Evolutionary conservation across 2,888 invertebrate genomes (phyloP), one percentile per base, ranked within the genome.

Genomic region (Drosophila recens): DNA sequence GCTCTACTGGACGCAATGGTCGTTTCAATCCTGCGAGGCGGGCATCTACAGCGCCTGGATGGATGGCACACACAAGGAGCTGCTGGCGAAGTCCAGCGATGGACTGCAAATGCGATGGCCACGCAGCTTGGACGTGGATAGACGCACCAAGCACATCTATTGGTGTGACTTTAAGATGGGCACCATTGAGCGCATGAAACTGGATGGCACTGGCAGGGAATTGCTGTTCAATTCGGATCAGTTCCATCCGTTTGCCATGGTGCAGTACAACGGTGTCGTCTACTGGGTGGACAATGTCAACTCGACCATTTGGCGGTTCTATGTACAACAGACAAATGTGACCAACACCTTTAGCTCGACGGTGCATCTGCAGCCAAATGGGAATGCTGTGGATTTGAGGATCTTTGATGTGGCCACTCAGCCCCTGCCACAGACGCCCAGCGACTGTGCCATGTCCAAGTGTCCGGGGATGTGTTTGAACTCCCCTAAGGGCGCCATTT

Each of bases 1-100:
- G 34, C 95, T 97, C 94, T 97, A 95, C 93, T 97, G 96, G 96
- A 93, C 95, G 1, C 95, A 95, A 90, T 97, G 96, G 96, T 72
- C 79, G 2, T 86, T 85, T 13, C 81, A 78, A 11, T 91, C 91
- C 15, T 87, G 89, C 13, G 84, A 80, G 8, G 95, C 95, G 9
- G 94, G 94, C 75, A 95, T 97, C 79, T 95, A 95, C 91, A 93
- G 94, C 46, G 95, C 96, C 23, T 94, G 94, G 93, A 95, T 97
- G 96, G 96, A 97, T 92, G 97, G 97, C 11, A 93, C 94, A 1
- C 93, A 94, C 81, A 93, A 95, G 54, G 93, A 93, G 84, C 90
- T 93, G 58, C 93, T 96, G 77, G 92, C 96, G 11, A 92, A 93
- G 95, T 76, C 94, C 93, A 90, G 96, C 94, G 94, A 94, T 94